Base-by-base conservation (phyloP, 2,797 vertebrate genomes). In the Oryzias dopingdopingensis region DNA sequence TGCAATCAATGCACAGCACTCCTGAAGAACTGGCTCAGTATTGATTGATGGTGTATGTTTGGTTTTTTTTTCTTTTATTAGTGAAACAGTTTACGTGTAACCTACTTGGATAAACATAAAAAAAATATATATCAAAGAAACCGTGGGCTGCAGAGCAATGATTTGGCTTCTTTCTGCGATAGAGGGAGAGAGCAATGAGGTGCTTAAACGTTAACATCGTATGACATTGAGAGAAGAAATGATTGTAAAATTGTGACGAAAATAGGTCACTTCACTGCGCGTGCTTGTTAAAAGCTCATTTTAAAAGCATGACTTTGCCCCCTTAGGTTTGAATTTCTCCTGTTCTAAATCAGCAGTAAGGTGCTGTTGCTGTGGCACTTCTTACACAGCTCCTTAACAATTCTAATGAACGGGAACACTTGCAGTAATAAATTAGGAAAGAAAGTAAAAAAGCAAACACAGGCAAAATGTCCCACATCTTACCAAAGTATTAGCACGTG, bases 211-310 rank as follows among this genome's bases (percentile, higher is more conserved):
- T 57, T 32, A 24, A 65, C 65, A 67, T 49, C 41, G 48, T 70
- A 15, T 65, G 22, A 63, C 52, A 69, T 65, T 77, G 49, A 51
- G 29, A 62, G 76, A 81, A 60, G 49, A 64, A 77, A 72, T 77
- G 14, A 67, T 74, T 52, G 56, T 0, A 84, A 85, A 79, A 71
- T 52, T 29, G 49, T 49, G 23, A 24, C 26, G 44, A 44, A 91
- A 90, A 81, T 87, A 70, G 90, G 90, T 82, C 89, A 76, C 70
- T 20, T 72, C 74, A 52, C 67, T 80, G 63, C 76, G 49, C 78
- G 74, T 73, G 80, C 49, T 58, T 60, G 68, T 76, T 55, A 24
- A 53, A 17, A 49, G 67, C 80, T 87, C 84, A 88, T 86, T 81
- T 77, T 72, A 68, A 73, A 82, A 72, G 65, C 70, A 82, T 82